Conservation (phyloP, 2,113 vertebrate species). For the Pelodiscus sinensis region DNA sequence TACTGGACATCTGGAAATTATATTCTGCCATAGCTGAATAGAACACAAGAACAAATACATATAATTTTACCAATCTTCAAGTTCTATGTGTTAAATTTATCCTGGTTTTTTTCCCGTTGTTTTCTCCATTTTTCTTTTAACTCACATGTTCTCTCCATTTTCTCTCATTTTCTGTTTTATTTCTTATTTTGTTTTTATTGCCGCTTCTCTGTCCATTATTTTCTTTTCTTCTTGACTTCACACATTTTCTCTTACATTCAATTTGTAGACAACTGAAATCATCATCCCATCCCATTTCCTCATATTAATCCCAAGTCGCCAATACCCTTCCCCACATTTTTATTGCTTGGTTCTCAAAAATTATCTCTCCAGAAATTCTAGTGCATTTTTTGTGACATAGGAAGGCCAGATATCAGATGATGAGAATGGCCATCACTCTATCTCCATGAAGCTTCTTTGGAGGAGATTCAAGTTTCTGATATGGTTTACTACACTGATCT, state of each 20-base stretch:
- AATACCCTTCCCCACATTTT: not conserved
- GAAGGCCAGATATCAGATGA: not conserved
- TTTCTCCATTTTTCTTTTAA: not conserved
- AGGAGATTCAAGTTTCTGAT: not conserved
- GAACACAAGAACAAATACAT: not conserved
- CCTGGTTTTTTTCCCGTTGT: not conserved
- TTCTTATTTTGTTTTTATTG: not conserved
- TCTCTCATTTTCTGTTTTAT: not conserved
- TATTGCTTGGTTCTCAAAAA: not conserved
- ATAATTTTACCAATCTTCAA: not conserved
- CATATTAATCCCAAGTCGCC: not conserved
- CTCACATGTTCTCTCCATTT: not conserved
- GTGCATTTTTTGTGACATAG: not conserved
- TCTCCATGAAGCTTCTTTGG: not conserved
- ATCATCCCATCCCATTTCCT: not conserved
- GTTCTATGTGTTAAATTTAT: not conserved
- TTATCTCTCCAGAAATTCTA: not conserved
- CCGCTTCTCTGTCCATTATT: not conserved
- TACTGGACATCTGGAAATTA: not conserved
- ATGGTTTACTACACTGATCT: not conserved
- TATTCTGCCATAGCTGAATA: not conserved
- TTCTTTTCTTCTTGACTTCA: not conserved
- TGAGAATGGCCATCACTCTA: not conserved
- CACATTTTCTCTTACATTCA: not conserved
- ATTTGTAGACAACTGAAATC: not conserved